These are phyloP conservation scores for Notoglanidium macrostoma DNA, from an alignment of 2,797 vertebrate species.

Conservation along the genomic window DNA sequence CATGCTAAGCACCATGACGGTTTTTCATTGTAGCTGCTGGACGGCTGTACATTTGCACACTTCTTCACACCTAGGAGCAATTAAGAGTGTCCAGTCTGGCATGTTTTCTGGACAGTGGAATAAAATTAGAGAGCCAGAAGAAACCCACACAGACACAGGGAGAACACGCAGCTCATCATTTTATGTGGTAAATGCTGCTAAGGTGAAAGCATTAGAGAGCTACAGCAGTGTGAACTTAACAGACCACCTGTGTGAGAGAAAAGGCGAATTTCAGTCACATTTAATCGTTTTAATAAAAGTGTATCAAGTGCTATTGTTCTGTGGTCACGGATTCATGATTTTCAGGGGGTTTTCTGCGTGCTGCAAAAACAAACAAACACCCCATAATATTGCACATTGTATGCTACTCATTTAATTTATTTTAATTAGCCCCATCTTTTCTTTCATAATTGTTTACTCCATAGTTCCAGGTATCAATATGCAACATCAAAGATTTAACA, in stretches of 20 bases:
- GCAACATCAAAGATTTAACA: neutral
- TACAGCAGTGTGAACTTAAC: neutral
- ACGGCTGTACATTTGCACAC: neutral
- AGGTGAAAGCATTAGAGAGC: neutral
- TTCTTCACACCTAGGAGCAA: neutral
- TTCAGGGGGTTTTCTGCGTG: neutral
- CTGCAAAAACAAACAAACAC: neutral
- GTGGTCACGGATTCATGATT: neutral
- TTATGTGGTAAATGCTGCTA: neutral
- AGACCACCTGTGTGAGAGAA: neutral
- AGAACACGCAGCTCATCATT: neutral
- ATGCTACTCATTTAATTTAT: neutral
- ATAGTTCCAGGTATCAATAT: neutral
- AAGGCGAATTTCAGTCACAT: neutral
- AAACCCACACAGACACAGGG: neutral
- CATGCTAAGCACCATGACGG: neutral
- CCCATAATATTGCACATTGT: neutral
- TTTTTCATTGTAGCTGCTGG: neutral
- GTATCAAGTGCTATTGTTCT: neutral
- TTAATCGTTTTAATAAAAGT: neutral
- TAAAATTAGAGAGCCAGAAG: neutral
- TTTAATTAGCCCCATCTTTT: neutral
- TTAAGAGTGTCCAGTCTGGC: neutral
- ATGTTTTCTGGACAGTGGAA: neutral
- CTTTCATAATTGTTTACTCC: neutral